phyloP scores from a whole-genome alignment of 2,113 vertebrate genomes.

The Regulus satrapa region DNA sequence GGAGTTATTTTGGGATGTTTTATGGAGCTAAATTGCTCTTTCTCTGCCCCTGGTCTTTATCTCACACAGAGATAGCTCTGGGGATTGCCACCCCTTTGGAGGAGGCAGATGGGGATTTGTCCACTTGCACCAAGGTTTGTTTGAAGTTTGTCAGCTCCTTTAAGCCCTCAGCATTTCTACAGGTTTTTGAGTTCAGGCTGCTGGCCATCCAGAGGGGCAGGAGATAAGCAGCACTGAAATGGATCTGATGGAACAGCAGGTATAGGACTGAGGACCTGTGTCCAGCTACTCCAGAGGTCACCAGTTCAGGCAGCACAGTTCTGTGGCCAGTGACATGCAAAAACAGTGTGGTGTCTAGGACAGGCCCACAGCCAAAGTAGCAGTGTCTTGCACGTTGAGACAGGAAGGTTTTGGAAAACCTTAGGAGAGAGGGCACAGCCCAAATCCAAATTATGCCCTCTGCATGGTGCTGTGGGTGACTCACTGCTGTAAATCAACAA shows the following conservation, averaged over 20 bases:
- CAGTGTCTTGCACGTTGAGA: neutral
- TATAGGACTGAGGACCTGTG: neutral
- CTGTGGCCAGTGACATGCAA: accelerated
- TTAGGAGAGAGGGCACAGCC: neutral
- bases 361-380: neutral
- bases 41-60: neutral
- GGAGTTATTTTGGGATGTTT: neutral
- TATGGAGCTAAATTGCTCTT: neutral
- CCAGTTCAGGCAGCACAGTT: neutral
- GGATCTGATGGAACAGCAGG: neutral
- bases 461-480: neutral
- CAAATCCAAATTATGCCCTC: neutral
- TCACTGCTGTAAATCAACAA: neutral
- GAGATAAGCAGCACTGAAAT: neutral
- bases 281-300: neutral
- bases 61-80: neutral
- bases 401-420: neutral
- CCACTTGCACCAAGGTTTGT: accelerated
- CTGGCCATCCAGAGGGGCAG: neutral
- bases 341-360: neutral
- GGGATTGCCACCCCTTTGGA: accelerated
- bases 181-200: neutral
- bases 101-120: neutral
- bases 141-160: neutral
- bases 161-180: neutral